Percentiles rank a stretch among this genome's conserved stretches.
Evolutionary conservation across 1,140 invertebrate species (phyloP).

Genomic region (Aphelinus certus): DNA sequence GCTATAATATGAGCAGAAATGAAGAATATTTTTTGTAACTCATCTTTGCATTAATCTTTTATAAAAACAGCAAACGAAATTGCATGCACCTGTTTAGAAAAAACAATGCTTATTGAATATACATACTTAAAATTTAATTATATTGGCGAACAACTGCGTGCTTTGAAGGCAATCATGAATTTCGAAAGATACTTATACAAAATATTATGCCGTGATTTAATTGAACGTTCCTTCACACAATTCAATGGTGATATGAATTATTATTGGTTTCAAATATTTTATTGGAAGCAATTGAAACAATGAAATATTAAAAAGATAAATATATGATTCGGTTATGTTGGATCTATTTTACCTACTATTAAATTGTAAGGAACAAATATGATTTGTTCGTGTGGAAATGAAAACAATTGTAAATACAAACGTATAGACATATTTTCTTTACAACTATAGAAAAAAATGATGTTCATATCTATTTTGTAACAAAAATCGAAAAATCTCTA

Average conservation of each 20-base stretch:
- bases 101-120: conserved; percentile 21
- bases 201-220: conserved; percentile 31
- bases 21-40: conserved; percentile 18
- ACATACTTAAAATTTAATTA: too few species aligned
- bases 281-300: conserved; percentile 12
- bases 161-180: too few species aligned
- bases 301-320: conserved; percentile 8
- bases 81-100: neutral
- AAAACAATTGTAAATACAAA: conserved; percentile 30
- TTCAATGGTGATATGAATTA: conserved; percentile 7
- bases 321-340: conserved; percentile 1
- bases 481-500: conserved; percentile 22
- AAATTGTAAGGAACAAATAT: neutral
- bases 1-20: conserved; percentile 28
- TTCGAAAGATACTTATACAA: neutral
- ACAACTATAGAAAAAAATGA: conserved; percentile 25
- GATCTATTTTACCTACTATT: neutral
- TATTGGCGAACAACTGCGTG: too few species aligned
- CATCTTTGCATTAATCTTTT: conserved; percentile 18
- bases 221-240: conserved; percentile 18
- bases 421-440: conserved; percentile 37
- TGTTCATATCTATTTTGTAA: conserved; percentile 29
- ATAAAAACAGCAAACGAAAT: conserved; percentile 4
- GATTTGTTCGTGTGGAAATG: conserved; percentile 8
- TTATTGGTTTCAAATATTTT: conserved; percentile 20